These are phyloP conservation scores for Chloroclysta siterata DNA, from an alignment of 2,888 invertebrate genomes.

Conservation along the genomic window DNA sequence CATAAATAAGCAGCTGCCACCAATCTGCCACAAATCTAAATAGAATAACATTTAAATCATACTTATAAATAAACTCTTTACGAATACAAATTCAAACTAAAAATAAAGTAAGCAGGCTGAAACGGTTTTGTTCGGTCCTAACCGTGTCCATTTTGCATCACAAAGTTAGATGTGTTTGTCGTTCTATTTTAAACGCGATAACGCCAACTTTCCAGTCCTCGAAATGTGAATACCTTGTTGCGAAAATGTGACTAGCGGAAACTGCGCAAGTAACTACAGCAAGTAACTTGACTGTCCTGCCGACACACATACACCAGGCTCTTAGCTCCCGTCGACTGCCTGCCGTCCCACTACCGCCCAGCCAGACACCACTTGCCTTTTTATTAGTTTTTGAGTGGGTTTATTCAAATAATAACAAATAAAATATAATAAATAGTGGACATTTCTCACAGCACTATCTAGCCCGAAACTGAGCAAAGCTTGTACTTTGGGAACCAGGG, in stretches of 20 bases:
- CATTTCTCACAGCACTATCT: too few species aligned
- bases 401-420: not conserved
- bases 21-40: not conserved
- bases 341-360: not conserved
- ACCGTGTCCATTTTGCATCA: conserved; percentile 80
- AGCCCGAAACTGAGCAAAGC: too few species aligned
- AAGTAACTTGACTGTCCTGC: conserved; percentile 79
- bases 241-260: conserved; percentile 85
- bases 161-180: conserved; percentile 82
- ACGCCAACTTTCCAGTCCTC: conserved; percentile 83
- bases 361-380: not conserved
- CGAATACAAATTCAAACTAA: not conserved
- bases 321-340: conserved; percentile 15
- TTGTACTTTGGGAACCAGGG: too few species aligned
- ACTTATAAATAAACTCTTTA: conserved; percentile 22
- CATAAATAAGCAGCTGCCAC: not conserved
- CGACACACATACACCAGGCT: conserved; percentile 56
- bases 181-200: conserved; percentile 84
- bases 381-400: conserved; percentile 7
- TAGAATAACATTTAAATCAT: not conserved
- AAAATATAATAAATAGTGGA: too few species aligned
- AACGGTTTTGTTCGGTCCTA: conserved; percentile 55
- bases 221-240: conserved; percentile 85
- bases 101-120: conserved; percentile 46
- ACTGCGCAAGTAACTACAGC: conserved; percentile 61